phyloP scores from a whole-genome alignment of 1,140 invertebrate species.

The Pseudomyrmex cubaensis region DNA sequence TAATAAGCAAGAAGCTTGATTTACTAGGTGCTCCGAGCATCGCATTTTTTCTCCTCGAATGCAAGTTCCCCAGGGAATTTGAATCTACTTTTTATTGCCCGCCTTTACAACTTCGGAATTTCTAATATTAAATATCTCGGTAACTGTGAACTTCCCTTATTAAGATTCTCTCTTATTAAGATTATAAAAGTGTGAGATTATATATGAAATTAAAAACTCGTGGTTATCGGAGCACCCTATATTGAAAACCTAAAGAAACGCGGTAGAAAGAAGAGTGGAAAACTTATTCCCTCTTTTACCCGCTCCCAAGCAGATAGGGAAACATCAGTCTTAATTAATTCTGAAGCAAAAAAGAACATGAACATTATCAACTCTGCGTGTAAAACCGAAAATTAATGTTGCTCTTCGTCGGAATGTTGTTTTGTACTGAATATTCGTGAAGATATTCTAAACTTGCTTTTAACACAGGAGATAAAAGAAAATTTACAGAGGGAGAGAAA shows the following conservation, averaged over 20 bases:
- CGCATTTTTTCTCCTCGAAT: slow-evolving; percentile 6
- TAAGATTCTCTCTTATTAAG: slow-evolving; percentile 10
- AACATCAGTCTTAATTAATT: not conserved
- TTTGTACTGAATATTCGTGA: not conserved
- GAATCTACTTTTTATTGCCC: slow-evolving; percentile 12
- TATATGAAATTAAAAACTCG: slow-evolving; percentile 15
- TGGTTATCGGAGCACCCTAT: not conserved
- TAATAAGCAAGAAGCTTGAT: slow-evolving; percentile 58
- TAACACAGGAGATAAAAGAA: not conserved
- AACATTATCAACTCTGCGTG: not conserved
- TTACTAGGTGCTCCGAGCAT: slow-evolving; percentile 23
- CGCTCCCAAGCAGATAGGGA: not conserved
- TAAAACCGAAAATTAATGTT: slow-evolving; percentile 9
- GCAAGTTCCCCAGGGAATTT: slow-evolving; percentile 20
- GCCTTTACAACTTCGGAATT: slow-evolving; percentile 16
- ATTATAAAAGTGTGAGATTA: not conserved
- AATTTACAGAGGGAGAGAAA: slow-evolving; percentile 2
- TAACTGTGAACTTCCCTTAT: slow-evolving; percentile 2
- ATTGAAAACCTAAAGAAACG: not conserved
- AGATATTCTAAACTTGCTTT: slow-evolving; percentile 12
- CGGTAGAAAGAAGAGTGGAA: not conserved
- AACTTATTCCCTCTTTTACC: too few relatives aligned
- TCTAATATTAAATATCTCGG: slow-evolving; percentile 9
- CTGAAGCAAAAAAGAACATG: not conserved
- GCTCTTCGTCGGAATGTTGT: not conserved